Evolutionary conservation across 2,888 invertebrate genomes (phyloP).

Genomic region (Helicoverpa assulta): DNA sequence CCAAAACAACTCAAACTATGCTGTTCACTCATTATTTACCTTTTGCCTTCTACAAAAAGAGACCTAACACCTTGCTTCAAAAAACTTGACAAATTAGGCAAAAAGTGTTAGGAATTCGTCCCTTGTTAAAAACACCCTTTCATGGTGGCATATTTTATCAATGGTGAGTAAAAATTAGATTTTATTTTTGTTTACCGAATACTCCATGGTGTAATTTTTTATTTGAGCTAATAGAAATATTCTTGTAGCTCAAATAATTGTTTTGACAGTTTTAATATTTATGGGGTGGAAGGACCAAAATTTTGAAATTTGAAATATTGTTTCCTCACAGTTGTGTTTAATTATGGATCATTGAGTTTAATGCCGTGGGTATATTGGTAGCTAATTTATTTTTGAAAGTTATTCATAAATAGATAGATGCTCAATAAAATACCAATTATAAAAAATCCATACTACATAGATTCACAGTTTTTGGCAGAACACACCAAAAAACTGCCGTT

Average conservation of each 20-base stretch:
- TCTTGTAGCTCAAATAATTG: not conserved
- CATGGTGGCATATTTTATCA: slow-evolving; percentile 56
- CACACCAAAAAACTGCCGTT: slow-evolving; percentile 28
- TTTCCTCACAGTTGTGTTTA: not conserved
- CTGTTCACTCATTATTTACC: slow-evolving; percentile 31
- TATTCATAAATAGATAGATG: too few species aligned
- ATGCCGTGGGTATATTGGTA: too few species aligned
- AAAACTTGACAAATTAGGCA: slow-evolving; percentile 78
- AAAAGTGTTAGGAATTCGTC: slow-evolving; percentile 69
- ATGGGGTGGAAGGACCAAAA: not conserved
- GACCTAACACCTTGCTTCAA: slow-evolving; percentile 52
- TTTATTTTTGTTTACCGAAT: slow-evolving; percentile 49
- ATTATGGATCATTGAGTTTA: too few species aligned
- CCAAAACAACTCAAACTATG: slow-evolving; percentile 9
- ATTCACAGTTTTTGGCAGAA: not conserved
- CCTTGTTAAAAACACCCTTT: slow-evolving; percentile 67
- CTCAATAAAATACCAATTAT: too few species aligned
- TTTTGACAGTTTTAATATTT: not conserved
- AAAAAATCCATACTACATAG: too few species aligned
- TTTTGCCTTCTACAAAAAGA: slow-evolving; percentile 35
- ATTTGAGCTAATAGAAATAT: not conserved
- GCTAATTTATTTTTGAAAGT: too few species aligned
- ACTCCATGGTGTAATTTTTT: slow-evolving; percentile 31
- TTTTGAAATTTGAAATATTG: not conserved
- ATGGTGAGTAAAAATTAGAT: slow-evolving; percentile 23